Conservation (phyloP, 2,113 vertebrate genomes). For the Rostratula benghalensis region DNA sequence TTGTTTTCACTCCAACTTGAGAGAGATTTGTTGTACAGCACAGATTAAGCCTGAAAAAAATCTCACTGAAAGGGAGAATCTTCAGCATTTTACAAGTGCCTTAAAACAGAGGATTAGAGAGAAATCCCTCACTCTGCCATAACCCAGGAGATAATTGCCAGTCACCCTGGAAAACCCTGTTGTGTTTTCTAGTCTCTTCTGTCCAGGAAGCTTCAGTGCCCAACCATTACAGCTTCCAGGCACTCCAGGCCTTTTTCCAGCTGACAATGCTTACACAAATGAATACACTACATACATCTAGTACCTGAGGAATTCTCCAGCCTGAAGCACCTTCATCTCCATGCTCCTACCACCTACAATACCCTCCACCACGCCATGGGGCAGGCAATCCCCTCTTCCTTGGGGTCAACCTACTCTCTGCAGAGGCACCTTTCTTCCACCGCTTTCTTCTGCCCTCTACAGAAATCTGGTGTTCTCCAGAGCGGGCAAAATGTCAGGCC, state of each 20-base stretch:
- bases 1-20: constrained; percentile 35
- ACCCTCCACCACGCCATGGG: background rate
- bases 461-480: background rate
- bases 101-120: constrained; percentile 33
- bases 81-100: constrained; percentile 25
- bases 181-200: background rate
- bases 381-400: background rate
- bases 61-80: constrained; percentile 15
- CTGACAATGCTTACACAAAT: background rate
- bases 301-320: background rate
- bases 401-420: background rate
- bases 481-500: background rate
- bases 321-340: background rate
- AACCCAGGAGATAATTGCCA: constrained; percentile 4
- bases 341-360: background rate
- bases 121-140: background rate
- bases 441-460: accelerated
- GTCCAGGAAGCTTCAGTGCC: background rate
- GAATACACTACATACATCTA: background rate
- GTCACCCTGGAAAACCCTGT: background rate
- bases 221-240: background rate
- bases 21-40: constrained; percentile 26
- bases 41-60: constrained; percentile 22
- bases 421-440: background rate
- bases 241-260: background rate